phyloP scores from a whole-genome alignment of 2,797 vertebrate genomes.

The Melanotaenia boesemani region DNA sequence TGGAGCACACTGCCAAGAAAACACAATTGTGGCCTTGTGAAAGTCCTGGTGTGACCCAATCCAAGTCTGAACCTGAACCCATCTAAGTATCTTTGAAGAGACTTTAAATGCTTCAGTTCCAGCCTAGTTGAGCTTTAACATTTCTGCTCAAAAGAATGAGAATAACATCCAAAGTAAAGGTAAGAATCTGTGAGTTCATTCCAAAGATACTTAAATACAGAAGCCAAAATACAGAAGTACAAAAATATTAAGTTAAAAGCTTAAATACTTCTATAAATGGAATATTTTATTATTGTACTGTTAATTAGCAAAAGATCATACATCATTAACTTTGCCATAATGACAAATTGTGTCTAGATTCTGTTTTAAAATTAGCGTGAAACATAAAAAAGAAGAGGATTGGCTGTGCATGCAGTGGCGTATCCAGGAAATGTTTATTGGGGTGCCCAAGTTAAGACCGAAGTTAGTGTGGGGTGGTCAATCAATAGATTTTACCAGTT shows the following conservation, averaged over 20 bases:
- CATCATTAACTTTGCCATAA: too few relatives aligned
- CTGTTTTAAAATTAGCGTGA: neutral
- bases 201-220: neutral
- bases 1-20: neutral
- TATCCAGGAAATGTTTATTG: too few relatives aligned
- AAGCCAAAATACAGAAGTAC: too few relatives aligned
- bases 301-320: neutral
- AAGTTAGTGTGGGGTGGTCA: too few relatives aligned
- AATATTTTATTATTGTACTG: neutral
- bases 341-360: neutral
- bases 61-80: neutral
- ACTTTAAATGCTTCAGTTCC: neutral
- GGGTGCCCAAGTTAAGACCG: too few relatives aligned
- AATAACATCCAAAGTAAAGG: neutral
- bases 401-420: neutral
- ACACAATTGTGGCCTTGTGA: neutral
- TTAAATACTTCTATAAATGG: neutral
- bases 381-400: neutral
- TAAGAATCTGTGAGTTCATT: neutral
- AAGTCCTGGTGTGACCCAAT: neutral
- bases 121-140: neutral
- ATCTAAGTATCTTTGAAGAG: neutral
- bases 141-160: neutral
- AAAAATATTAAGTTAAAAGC: neutral
- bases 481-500: too few relatives aligned